phyloP scores from a whole-genome alignment of 2,797 vertebrate species.

The Syngnathus acus region DNA sequence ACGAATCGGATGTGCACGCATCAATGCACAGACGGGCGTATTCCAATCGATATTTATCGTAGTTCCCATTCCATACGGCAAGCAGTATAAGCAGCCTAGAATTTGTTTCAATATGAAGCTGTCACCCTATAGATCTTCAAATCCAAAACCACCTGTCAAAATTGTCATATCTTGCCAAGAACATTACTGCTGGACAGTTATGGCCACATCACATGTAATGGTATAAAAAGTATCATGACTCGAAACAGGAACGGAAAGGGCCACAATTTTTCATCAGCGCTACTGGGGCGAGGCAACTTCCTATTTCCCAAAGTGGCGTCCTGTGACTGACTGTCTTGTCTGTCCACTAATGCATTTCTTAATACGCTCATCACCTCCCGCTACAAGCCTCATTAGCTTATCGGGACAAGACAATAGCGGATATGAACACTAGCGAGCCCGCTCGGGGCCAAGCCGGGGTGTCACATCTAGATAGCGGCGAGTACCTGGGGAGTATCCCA shows the following conservation, averaged over 20 bases:
- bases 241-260: too few species aligned
- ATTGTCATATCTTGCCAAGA: too few species aligned
- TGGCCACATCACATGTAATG: too few species aligned
- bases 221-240: too few species aligned
- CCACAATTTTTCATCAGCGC: too few species aligned
- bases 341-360: conserved; percentile 53
- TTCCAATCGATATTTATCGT: conserved; percentile 41
- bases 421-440: conserved; percentile 41
- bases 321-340: conserved; percentile 27
- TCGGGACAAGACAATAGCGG: conserved; percentile 66
- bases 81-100: conserved; percentile 9
- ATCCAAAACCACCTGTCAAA: too few species aligned
- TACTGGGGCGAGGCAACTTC: conserved; percentile 2
- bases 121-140: too few species aligned
- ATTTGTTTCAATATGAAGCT: background rate
- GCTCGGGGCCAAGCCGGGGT: conserved; percentile 43
- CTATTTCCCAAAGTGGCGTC: conserved; percentile 7
- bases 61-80: conserved; percentile 24
- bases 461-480: conserved; percentile 50
- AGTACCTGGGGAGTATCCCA: conserved; percentile 14
- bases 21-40: conserved; percentile 13
- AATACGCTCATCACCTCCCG: conserved; percentile 41
- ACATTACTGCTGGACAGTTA: too few species aligned
- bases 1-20: background rate
- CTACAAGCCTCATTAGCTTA: conserved; percentile 64